A percentile compares a stretch with the other conserved stretches of the same genome.
phyloP scores from a whole-genome alignment of 2,888 invertebrate species.

The Nipponacmea schrenckii region DNA sequence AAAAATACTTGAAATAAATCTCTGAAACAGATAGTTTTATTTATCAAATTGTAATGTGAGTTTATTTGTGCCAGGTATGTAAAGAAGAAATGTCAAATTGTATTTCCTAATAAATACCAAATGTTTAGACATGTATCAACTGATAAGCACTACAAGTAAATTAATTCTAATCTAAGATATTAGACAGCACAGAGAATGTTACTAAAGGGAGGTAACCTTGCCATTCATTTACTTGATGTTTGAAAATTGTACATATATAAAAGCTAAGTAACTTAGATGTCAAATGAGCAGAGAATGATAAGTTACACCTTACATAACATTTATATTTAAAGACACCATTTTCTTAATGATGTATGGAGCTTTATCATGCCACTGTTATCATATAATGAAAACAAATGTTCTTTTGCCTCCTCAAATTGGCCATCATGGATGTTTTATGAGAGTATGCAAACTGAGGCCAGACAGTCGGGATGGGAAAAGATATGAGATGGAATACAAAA shows the following conservation, averaged over 20 bases:
- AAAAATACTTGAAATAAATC: no score
- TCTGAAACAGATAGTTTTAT: no score
- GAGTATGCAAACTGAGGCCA: constrained; percentile 21
- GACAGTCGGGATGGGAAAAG: constrained; percentile 25
- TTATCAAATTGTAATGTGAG: no score
- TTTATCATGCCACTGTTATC: constrained; percentile 45
- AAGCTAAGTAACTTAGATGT: neutral
- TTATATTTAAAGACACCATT: constrained; percentile 2
- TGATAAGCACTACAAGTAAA: neutral
- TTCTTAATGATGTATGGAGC: constrained; percentile 25
- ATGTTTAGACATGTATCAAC: constrained; percentile 8
- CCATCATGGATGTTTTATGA: constrained; percentile 35
- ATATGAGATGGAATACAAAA: constrained; percentile 31
- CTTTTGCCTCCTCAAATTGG: constrained; percentile 38
- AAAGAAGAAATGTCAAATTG: constrained; percentile 2
- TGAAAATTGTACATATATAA: no score
- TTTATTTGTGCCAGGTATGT: constrained; percentile 2
- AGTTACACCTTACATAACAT: constrained; percentile 4
- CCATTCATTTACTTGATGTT: no score
- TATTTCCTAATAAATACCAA: constrained; percentile 5
- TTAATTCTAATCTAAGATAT: neutral
- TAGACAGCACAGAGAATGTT: no score
- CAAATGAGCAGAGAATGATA: neutral
- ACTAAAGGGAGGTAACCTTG: constrained; percentile 1
- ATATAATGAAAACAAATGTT: constrained; percentile 49